Percentiles rank a stretch among this genome's conserved stretches.
Conservation (phyloP, 2,797 vertebrate species). For the Synaphobranchus kaupii region DNA sequence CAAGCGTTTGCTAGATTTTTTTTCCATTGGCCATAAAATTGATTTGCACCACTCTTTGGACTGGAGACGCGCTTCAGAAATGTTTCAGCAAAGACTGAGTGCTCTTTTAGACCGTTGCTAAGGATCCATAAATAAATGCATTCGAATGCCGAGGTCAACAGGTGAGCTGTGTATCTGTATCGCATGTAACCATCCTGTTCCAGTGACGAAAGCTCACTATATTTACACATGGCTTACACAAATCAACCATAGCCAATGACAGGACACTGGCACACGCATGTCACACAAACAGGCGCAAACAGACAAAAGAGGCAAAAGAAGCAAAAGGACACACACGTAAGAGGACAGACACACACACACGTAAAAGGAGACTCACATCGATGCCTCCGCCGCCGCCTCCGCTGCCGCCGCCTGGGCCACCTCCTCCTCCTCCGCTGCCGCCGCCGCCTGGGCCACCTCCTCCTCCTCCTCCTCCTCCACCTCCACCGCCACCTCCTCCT, state of each 20-base stretch:
- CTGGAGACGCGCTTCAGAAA: neutral
- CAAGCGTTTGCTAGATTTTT: neutral
- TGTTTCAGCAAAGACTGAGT: neutral
- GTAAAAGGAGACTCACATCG: conserved; percentile 58
- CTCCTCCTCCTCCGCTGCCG: conserved; percentile 19
- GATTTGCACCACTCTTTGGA: neutral
- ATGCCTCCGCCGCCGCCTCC: conserved; percentile 56
- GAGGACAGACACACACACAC: conserved; percentile 3
- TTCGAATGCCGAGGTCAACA: neutral
- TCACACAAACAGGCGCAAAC: neutral
- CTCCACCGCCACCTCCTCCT: conserved; percentile 60
- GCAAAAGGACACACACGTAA: neutral
- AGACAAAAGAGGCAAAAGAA: too few relatives aligned
- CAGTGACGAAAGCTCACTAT: neutral
- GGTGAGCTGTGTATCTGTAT: neutral
- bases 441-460: neutral
- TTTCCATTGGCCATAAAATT: neutral
- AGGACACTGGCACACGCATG: neutral
- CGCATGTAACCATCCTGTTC: neutral
- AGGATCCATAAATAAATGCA: neutral
- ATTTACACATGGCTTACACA: neutral
- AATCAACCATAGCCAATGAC: neutral
- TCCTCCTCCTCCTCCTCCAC: conserved; percentile 63
- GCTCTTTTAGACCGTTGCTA: neutral
- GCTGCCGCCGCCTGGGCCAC: conserved; percentile 22